phyloP scores from a whole-genome alignment of 2,113 vertebrate species.

The Aphelocoma coerulescens region DNA sequence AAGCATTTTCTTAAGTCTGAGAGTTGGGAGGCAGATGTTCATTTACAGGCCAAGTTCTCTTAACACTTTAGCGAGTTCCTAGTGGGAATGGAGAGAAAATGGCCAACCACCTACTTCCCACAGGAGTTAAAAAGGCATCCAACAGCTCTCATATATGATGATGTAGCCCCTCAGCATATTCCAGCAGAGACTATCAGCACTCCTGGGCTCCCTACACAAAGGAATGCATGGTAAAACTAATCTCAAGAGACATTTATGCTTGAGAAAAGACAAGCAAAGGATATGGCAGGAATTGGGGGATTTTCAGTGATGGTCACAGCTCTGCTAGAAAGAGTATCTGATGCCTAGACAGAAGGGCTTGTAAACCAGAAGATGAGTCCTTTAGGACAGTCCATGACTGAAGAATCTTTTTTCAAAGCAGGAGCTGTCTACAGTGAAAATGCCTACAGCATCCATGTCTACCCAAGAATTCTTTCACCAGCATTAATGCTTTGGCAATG shows the following conservation, averaged over 20 bases:
- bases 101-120: not conserved
- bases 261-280: not conserved
- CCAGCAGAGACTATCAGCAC: not conserved
- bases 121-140: not conserved
- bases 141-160: not conserved
- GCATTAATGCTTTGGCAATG: not conserved
- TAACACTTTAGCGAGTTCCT: not conserved
- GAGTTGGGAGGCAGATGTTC: not conserved
- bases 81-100: not conserved
- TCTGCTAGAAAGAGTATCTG: not conserved
- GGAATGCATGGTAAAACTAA: not conserved
- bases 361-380: not conserved
- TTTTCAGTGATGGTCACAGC: not conserved
- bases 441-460: not conserved
- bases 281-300: not conserved
- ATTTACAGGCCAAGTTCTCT: not conserved
- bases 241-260: not conserved
- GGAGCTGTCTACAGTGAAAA: not conserved
- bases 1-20: not conserved
- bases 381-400: not conserved
- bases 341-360: not conserved
- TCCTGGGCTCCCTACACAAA: not conserved
- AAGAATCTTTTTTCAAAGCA: not conserved
- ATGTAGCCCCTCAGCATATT: not conserved
- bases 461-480: not conserved